Percentiles rank a stretch among this genome's conserved stretches.
Evolutionary conservation across 2,797 vertebrate species (phyloP).

Genomic region (Halcyon leucocephala): DNA sequence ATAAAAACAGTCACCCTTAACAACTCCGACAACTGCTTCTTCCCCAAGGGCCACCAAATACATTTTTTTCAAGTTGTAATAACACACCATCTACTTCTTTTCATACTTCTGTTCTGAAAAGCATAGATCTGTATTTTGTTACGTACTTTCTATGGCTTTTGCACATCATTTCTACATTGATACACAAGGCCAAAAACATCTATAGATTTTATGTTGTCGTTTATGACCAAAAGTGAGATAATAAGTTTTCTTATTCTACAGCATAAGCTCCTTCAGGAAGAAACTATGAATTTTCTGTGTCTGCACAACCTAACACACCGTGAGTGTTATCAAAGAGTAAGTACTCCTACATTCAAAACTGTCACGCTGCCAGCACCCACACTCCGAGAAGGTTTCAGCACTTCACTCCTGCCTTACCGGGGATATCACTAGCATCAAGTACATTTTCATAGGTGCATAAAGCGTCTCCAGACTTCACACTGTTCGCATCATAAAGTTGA

Average conservation of each 20-base stretch:
- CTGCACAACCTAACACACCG: not conserved
- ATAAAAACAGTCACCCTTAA: constrained; percentile 32
- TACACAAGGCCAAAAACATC: not conserved
- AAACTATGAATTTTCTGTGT: not conserved
- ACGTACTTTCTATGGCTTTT: not conserved
- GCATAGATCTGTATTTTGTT: not conserved
- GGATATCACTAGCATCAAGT: not conserved
- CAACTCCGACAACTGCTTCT: not conserved
- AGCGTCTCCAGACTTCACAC: not conserved
- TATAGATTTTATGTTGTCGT: not conserved
- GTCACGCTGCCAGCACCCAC: not conserved
- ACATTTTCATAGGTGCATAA: not conserved
- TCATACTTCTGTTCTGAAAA: not conserved
- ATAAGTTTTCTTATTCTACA: not conserved
- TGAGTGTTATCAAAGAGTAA: not conserved
- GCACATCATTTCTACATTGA: not conserved
- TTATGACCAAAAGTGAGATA: not conserved
- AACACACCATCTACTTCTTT: not conserved
- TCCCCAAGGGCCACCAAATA: not conserved
- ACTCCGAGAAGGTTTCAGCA: not conserved
- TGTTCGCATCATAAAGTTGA: not conserved
- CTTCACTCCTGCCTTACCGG: not conserved
- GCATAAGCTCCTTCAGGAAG: not conserved
- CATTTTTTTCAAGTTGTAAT: not conserved
- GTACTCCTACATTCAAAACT: not conserved